Evolutionary conservation across 2,113 vertebrate species (phyloP).

Genomic region (Clupea harengus): DNA sequence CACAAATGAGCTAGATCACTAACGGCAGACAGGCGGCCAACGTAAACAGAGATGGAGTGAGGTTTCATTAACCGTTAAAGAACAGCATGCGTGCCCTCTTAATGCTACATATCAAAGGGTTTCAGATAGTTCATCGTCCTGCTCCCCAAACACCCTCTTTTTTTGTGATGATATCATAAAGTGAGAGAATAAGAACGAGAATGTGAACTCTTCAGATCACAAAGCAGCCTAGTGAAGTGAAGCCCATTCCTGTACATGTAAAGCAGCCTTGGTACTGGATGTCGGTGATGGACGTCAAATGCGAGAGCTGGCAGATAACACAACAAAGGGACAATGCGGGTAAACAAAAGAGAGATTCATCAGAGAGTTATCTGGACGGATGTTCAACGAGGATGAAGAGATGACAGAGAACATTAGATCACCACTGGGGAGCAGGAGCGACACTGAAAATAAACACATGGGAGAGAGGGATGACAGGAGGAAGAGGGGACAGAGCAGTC

Average conservation of each 20-base stretch:
- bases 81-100: constrained; percentile 48
- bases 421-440: not conserved
- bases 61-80: constrained; percentile 43
- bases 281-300: not conserved
- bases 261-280: not conserved
- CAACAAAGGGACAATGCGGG: not conserved
- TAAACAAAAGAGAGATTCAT: not conserved
- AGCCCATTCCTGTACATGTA: not conserved
- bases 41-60: constrained; percentile 21
- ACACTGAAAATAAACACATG: not conserved
- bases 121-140: constrained; percentile 51
- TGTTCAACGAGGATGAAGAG: not conserved
- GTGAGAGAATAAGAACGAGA: not conserved
- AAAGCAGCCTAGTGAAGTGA: not conserved
- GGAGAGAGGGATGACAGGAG: not conserved
- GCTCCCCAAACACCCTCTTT: not conserved
- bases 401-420: not conserved
- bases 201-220: not conserved
- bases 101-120: constrained; percentile 45
- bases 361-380: not conserved
- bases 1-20: constrained; percentile 26
- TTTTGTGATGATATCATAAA: not conserved
- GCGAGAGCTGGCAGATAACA: not conserved
- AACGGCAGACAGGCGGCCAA: constrained; percentile 23
- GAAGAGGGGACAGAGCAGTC: not conserved